Evolutionary conservation across 2,888 invertebrate genomes (phyloP).

Genomic region (Drosophila melanosoma): DNA sequence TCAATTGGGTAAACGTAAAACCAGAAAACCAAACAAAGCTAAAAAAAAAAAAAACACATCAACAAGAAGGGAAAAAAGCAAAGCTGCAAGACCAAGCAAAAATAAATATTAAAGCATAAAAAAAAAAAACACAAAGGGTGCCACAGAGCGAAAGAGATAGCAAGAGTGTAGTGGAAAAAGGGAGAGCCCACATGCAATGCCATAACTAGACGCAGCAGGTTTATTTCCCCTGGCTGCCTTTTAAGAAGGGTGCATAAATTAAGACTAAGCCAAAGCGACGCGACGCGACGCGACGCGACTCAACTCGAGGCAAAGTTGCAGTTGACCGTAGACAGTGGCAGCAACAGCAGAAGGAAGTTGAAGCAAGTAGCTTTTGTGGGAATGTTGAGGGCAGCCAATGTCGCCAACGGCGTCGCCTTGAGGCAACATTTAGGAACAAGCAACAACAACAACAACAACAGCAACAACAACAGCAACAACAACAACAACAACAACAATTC

Average conservation of each 20-base stretch:
- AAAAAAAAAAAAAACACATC: constrained; percentile 17
- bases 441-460: constrained; percentile 1
- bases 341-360: constrained; percentile 12
- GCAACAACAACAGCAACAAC: background rate
- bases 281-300: constrained; percentile 46
- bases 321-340: constrained; percentile 66
- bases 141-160: constrained; percentile 34
- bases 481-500: background rate
- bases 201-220: constrained; percentile 67
- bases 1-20: constrained; percentile 71
- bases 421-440: constrained; percentile 45
- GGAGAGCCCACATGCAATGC: constrained; percentile 59
- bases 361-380: constrained; percentile 46
- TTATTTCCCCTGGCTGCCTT: constrained; percentile 30
- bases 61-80: constrained; percentile 39
- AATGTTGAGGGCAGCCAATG: constrained; percentile 49
- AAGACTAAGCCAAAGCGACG: constrained; percentile 55
- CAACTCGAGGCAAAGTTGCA: constrained; percentile 59
- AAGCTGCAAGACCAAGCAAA: constrained; percentile 55
- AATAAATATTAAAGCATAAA: constrained; percentile 52
- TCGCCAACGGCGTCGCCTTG: constrained; percentile 35
- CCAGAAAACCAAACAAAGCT: constrained; percentile 43
- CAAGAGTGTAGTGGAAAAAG: background rate
- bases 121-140: constrained; percentile 23
- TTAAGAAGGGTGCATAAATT: constrained; percentile 81